phyloP scores from a whole-genome alignment of 2,113 vertebrate species.

The Perca schrenkii region DNA sequence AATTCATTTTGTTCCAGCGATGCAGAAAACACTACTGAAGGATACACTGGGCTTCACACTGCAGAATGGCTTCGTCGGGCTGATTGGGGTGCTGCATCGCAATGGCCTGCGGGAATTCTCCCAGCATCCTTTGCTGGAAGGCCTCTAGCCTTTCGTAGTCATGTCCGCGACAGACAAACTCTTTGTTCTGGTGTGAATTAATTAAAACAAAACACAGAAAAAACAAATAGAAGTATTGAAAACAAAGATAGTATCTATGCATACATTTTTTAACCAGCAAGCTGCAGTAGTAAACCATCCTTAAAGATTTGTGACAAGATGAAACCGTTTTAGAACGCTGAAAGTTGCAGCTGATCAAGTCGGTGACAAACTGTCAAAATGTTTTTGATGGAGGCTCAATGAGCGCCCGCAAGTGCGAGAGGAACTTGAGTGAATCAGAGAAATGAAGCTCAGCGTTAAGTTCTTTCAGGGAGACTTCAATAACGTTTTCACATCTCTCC shows the following conservation, averaged over 20 bases:
- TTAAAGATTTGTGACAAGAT: too few species aligned
- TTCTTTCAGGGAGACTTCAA: too few species aligned
- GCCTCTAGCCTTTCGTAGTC: conserved; percentile 98
- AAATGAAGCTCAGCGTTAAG: too few species aligned
- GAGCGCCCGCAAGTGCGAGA: too few species aligned
- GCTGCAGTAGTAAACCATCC: too few species aligned
- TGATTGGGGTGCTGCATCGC: conserved; percentile 99
- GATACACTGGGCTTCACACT: conserved; percentile 99
- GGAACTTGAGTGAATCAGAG: too few species aligned
- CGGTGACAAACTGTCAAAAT: too few species aligned
- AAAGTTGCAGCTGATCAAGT: too few species aligned
- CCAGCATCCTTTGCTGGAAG: conserved; percentile 99
- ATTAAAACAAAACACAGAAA: background rate
- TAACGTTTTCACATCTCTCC: too few species aligned
- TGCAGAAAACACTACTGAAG: conserved; percentile 66
- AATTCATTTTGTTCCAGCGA: background rate
- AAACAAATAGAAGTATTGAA: background rate
- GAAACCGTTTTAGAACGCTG: too few species aligned
- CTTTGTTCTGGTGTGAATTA: conserved; percentile 90
- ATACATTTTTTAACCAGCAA: too few species aligned
- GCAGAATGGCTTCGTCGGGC: conserved; percentile 93
- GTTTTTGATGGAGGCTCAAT: too few species aligned
- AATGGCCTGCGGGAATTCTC: conserved; percentile 98
- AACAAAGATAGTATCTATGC: background rate
- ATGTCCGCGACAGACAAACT: conserved; percentile 96